A percentile compares a stretch with the other conserved stretches of the same genome.
These are phyloP conservation scores for Cnemophilus loriae DNA, from an alignment of 2,113 vertebrate species.

Conservation along the genomic window DNA sequence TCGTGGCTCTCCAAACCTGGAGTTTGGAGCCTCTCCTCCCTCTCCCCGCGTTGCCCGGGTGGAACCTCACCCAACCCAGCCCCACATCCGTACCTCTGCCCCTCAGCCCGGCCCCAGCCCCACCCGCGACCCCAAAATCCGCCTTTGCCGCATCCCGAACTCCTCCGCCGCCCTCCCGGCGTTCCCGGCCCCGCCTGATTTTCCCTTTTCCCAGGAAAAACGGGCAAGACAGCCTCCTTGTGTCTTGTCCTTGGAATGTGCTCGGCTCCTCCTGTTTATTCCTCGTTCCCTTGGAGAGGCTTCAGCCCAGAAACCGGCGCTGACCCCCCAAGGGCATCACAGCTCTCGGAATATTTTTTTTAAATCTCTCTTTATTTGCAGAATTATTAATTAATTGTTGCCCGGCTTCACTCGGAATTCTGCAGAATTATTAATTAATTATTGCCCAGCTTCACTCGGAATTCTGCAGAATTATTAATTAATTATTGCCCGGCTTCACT, in stretches of 20 bases:
- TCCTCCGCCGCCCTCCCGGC: neutral
- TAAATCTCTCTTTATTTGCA: neutral
- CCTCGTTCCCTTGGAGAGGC: neutral
- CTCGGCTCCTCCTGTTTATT: neutral
- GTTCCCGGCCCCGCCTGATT: neutral
- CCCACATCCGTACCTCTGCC: neutral
- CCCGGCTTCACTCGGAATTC: neutral
- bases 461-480: neutral
- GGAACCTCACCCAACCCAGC: neutral
- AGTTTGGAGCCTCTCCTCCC: neutral
- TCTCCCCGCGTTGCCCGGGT: no score
- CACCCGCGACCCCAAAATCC: neutral
- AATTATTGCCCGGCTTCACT: accelerated
- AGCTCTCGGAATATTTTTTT: neutral
- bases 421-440: neutral
- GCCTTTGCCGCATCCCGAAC: neutral
- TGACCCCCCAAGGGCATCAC: neutral
- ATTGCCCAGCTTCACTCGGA: accelerated
- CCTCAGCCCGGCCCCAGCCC: neutral
- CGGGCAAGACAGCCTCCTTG: conserved; percentile 54
- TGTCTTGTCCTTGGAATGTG: conserved; percentile 15
- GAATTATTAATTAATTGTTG: neutral
- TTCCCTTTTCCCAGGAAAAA: neutral
- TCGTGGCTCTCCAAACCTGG: neutral
- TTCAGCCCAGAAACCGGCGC: neutral